Base-by-base conservation (phyloP, 1,140 invertebrate species). In the Forficula auricularia region DNA sequence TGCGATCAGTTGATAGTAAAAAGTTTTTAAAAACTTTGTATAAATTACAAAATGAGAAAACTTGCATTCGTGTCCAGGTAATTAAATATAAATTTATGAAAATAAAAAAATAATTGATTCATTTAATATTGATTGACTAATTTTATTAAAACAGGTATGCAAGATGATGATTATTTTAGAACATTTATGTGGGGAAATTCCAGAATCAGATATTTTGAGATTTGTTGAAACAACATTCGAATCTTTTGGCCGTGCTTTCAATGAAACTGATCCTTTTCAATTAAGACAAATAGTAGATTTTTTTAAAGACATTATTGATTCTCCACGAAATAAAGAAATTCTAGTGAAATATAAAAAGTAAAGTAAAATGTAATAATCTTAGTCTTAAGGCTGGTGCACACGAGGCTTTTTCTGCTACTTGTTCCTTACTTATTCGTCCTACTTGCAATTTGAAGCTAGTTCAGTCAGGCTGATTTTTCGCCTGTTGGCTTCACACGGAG, bases 1-100 rank as follows among this genome's bases (percentile, higher is more conserved):
- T 75, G 62, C 64, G 69, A 38, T 70, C 64, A 33, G 66, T 78
- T 0, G 70, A 79, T 52, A 70, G 68, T 3, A 78, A 77, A 58
- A 61, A 65, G 27, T 67, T 74, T 47, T 47, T 72, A 9, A 58
- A 61, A 27, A 69, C 66, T 46, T 59, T 77, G 31, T 58, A 76
- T 10, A 69, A 61, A 42, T 59, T 75, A 49, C 41, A 44, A 18
- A 40, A 44, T 35, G 32, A 44, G 10, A 39, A 40, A 22, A n/a
- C 20, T 10, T 38, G 33, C 27, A 44, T 37, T 12, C n/a, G 31
- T 20, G 36, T 44, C n/a, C 46, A 47, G 46, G 46, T 46, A 22
- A 36, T 6, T 36, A n/a, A 32, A 32, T 9, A 9, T 9, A n/a
- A n/a, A 9, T n/a, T 32, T 9, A 32, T n/a, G 9, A 32, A 32